These are phyloP conservation scores for Porites rus DNA, from an alignment of 92 coral and sea anemone genomes.

Conservation along the genomic window DNA sequence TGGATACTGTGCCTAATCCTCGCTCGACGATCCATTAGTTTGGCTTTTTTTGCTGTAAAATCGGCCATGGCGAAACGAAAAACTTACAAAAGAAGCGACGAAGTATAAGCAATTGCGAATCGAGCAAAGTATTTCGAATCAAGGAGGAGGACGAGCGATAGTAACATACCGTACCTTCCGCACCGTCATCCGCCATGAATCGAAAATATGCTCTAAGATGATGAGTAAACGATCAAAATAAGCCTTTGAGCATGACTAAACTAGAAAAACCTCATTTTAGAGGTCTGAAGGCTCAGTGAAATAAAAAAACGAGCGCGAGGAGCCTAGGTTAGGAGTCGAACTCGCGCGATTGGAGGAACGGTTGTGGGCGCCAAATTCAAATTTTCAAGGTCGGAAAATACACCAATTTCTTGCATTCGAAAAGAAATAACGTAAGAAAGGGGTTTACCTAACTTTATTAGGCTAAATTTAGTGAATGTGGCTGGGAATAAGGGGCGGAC, in stretches of 20 bases:
- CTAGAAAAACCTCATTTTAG: neutral
- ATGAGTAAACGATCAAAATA: neutral
- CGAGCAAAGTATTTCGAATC: neutral
- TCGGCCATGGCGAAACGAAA: conserved; percentile 25
- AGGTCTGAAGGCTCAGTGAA: neutral
- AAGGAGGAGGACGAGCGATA: neutral
- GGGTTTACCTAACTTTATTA: too few relatives aligned
- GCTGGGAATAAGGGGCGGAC: too few relatives aligned
- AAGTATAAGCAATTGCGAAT: neutral
- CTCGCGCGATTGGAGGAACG: too few relatives aligned
- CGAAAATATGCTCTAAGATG: too few relatives aligned
- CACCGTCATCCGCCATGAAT: neutral
- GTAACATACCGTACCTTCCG: neutral
- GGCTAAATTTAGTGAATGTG: too few relatives aligned
- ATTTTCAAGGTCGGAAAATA: too few relatives aligned
- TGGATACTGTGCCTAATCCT: conserved; percentile 18
- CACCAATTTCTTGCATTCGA: too few relatives aligned
- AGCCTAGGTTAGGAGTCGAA: neutral
- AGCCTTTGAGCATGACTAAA: conserved; percentile 1
- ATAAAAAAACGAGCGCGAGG: neutral
- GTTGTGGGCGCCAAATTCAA: too few relatives aligned
- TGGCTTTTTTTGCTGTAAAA: conserved; percentile 48
- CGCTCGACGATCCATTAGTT: neutral
- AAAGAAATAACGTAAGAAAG: too few relatives aligned
- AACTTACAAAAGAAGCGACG: neutral